Evolutionary conservation across 2,888 invertebrate genomes (phyloP), one percentile per base, ranked within the genome.

Genomic region (Nymphalis urticae): DNA sequence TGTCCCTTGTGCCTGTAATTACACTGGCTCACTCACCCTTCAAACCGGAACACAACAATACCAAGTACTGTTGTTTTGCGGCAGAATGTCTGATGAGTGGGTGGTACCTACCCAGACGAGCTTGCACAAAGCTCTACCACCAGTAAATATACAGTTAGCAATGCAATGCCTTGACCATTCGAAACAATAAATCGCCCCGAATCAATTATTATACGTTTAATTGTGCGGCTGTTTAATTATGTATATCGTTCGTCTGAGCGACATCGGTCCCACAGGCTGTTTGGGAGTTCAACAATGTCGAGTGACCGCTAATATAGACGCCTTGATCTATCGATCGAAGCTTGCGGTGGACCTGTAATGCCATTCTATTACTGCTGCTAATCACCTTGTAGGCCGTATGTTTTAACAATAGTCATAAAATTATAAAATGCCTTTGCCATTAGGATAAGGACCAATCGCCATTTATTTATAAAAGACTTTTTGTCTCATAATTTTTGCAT

Each of bases 301-400:
- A 32, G 32, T 56, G 56, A 56, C 56, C 56, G 32, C 56, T 56
- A 56, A 56, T 56, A 56, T 32, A n/a, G 56, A 32, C 56, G 56
- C 32, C 56, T 53, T 56, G 56, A 56, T 32, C 56, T 36, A 56
- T 56, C 9, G 56, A 36, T 56, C 56, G 32, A n/a, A n/a, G 8
- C 42, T 21, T 53, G 53, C 24, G 53, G 53, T 32, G 56, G 16
- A n/a, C 27, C 8, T 56, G 27, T 27, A 9, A 27, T n/a, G 56
- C 56, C n/a, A 56, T 56, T 56, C 32, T 32, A 56, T 56, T 36
- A 56, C n/a, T 56, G 32, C 27, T 56, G n/a, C 19, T 32, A 56
- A 32, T 32, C 27, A 56, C 17, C 19, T 17, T 17, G 32, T 32
- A 56, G 10, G 6, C 32, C 10, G 9, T n/a, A 32, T 9, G 56